phyloP scores from a whole-genome alignment of 2,113 vertebrate species.

The Melanotaenia duboulayi region DNA sequence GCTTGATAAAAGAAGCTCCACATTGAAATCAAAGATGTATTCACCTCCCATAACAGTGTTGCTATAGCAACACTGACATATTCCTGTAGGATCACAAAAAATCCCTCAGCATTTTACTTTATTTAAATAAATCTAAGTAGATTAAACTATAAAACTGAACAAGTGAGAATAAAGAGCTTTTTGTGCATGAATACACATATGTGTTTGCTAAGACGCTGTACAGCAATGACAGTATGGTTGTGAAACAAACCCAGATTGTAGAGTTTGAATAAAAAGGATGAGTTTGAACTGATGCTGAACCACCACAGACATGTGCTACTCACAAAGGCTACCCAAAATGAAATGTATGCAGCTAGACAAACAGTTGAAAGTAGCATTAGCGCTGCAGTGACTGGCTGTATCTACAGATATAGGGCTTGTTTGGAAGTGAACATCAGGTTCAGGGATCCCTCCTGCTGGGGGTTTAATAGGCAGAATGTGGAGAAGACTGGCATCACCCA shows the following conservation, averaged over 20 bases:
- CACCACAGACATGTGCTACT: too few species aligned
- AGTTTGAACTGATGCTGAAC: too few species aligned
- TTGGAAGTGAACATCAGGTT: constrained; percentile 35
- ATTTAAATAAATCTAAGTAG: too few species aligned
- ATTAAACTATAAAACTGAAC: too few species aligned
- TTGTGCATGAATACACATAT: too few species aligned
- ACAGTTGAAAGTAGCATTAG: constrained; percentile 34
- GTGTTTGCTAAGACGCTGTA: too few species aligned
- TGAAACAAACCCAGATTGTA: too few species aligned
- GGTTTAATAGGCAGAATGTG: constrained; percentile 41
- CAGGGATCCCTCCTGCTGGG: constrained; percentile 35
- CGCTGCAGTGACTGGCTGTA: constrained; percentile 12
- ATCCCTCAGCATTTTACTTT: background rate
- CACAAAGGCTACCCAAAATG: constrained; percentile 1
- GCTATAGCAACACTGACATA: background rate
- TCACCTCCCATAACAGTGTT: background rate
- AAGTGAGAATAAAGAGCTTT: too few species aligned
- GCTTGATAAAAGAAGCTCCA: too few species aligned
- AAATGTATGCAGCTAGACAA: constrained; percentile 26
- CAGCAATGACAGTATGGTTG: too few species aligned
- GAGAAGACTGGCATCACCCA: constrained; percentile 39
- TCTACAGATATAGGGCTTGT: constrained; percentile 19
- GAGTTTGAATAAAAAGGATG: too few species aligned
- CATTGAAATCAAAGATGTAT: background rate
- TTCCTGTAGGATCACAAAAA: background rate